Evolutionary conservation across 1,140 invertebrate species (phyloP).

Genomic region (Drosophila prosaltans): DNA sequence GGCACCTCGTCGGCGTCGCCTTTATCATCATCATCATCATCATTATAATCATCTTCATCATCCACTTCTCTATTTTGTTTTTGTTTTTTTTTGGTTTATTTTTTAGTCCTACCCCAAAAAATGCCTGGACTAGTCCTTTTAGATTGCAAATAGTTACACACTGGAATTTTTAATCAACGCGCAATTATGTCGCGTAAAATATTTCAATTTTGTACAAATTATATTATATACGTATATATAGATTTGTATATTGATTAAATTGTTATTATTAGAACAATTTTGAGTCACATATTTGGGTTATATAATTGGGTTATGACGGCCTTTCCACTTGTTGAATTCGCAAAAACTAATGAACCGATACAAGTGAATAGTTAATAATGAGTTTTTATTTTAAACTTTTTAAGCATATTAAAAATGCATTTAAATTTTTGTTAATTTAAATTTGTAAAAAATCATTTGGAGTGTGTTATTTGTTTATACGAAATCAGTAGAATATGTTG

Average conservation of each 20-base stretch:
- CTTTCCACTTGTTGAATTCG: not conserved
- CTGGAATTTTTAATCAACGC: slow-evolving; percentile 77
- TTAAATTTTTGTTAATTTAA: too few species aligned
- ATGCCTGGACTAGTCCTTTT: not conserved
- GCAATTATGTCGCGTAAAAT: slow-evolving; percentile 55
- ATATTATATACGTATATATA: not conserved
- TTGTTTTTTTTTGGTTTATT: slow-evolving; percentile 48
- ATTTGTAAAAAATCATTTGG: too few species aligned
- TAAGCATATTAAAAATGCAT: too few species aligned
- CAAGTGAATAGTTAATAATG: too few species aligned
- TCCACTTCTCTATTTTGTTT: slow-evolving; percentile 44
- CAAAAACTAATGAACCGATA: not conserved
- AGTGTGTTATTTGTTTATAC: not conserved
- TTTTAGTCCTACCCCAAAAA: slow-evolving; percentile 68
- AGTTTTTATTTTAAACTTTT: too few species aligned
- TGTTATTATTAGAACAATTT: not conserved
- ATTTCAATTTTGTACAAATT: slow-evolving; percentile 9
- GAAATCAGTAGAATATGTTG: not conserved
- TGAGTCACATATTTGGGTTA: not conserved
- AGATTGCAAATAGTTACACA: slow-evolving; percentile 23
- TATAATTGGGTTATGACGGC: too few species aligned
- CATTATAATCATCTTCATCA: slow-evolving; percentile 8
- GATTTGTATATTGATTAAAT: not conserved
- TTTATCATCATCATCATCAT: slow-evolving; percentile 22
- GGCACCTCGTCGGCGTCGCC: slow-evolving; percentile 15